Conservation (phyloP, 2,797 vertebrate genomes). For the Hoplostethus mediterraneus region DNA sequence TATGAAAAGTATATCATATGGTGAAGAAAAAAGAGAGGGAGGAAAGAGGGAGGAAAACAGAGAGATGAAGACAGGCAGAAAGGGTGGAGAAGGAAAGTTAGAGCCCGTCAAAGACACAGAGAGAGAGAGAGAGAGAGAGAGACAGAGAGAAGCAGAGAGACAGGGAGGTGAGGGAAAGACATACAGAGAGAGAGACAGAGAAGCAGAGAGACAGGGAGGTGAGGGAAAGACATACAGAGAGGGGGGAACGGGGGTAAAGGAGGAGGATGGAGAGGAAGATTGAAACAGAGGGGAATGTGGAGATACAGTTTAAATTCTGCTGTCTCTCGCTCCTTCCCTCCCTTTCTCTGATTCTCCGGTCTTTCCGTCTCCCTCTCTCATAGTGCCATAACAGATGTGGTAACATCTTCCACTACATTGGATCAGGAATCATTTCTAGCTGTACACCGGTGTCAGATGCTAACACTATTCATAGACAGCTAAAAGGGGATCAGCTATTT, state of each 20-base stretch:
- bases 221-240: background rate
- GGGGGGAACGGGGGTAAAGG: background rate
- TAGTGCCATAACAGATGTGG: conserved; percentile 51
- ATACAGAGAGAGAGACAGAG: background rate
- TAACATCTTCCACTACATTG: conserved; percentile 68
- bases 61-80: background rate
- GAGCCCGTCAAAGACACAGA: conserved; percentile 1
- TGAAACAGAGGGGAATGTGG: conserved; percentile 16
- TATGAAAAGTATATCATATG: conserved; percentile 28
- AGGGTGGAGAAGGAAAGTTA: background rate
- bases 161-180: background rate
- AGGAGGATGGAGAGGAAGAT: background rate
- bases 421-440: conserved; percentile 52
- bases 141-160: no score
- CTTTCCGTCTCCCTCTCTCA: conserved; percentile 22
- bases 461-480: conserved; percentile 66
- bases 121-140: conserved; percentile 4
- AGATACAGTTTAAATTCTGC: conserved; percentile 17
- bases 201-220: background rate
- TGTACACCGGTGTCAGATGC: conserved; percentile 41
- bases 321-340: conserved; percentile 7
- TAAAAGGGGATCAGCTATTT: conserved; percentile 57
- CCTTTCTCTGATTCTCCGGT: conserved; percentile 26
- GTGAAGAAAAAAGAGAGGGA: background rate
- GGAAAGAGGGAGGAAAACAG: background rate